Evolutionary conservation across 2,113 vertebrate species (phyloP).

Genomic region (Tautogolabrus adspersus): DNA sequence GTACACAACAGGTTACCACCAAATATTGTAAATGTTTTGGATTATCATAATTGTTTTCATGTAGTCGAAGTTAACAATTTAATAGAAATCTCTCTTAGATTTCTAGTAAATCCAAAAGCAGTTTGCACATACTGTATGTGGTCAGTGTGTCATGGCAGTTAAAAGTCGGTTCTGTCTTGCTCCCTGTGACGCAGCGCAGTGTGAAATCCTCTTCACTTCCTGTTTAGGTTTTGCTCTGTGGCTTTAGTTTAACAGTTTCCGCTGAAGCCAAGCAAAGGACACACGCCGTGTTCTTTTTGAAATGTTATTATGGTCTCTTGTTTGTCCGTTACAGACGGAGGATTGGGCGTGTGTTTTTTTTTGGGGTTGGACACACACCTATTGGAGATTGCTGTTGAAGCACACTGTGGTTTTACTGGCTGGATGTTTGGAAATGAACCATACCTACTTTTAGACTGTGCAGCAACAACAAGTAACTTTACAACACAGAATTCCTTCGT

Average conservation of each 20-base stretch:
- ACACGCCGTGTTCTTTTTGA: constrained; percentile 23
- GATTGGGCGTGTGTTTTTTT: constrained; percentile 36
- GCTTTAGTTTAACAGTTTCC: constrained; percentile 69
- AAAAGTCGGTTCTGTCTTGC: constrained; percentile 3
- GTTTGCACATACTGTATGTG: neutral
- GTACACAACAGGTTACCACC: too few species aligned
- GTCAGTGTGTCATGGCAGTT: neutral
- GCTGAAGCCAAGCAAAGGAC: constrained; percentile 50
- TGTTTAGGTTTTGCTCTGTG: constrained; percentile 68
- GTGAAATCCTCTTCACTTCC: constrained; percentile 72
- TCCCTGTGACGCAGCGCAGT: constrained; percentile 40
- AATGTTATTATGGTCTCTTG: constrained; percentile 49
- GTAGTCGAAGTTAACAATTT: too few species aligned
- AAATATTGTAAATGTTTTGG: too few species aligned
- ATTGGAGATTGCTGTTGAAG: constrained; percentile 28
- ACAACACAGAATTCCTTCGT: neutral
- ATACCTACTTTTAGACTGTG: constrained; percentile 20
- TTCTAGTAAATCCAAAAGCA: too few species aligned
- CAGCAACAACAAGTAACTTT: neutral
- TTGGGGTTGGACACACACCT: neutral
- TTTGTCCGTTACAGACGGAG: constrained; percentile 53
- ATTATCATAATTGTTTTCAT: too few species aligned
- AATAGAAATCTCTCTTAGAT: too few species aligned
- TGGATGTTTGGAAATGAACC: constrained; percentile 40
- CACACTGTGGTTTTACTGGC: constrained; percentile 21